Evolutionary conservation across 64 coral and sea anemone genomes (phyloP), one percentile per base, ranked within the genome.

Genomic region (Pocillopora verrucosa): DNA sequence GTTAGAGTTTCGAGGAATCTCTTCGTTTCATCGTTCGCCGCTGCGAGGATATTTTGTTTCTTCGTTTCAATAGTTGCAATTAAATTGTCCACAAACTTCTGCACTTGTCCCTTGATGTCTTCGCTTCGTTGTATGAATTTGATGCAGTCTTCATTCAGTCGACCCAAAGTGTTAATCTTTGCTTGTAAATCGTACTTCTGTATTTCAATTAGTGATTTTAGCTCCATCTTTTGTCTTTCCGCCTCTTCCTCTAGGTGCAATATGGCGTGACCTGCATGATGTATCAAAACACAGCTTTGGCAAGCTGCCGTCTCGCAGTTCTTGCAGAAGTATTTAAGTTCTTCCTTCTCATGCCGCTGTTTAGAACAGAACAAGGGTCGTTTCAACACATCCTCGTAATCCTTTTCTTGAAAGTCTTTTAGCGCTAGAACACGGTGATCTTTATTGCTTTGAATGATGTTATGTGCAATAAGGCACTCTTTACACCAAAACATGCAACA

Each of bases 401-500:
- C 85, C 56, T 74, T 60, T 7, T 87, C 85, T 25, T 72, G 62
- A 26, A 87, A 87, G 38, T 75, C 85, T 87, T 59, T 87, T 3
- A 87, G 65, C 69, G 85, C 72, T 22, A 75, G 34, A 16, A 84
- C 20, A 5, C 34, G 60, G 51, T 84, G 81, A 17, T 45, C 81
- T 74, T 74, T 62, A 41, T 65, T 73, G 38, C 67, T 11, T 34
- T 56, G 15, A 57, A 58, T 72, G 38, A 86, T 86, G 5, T 22
- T 73, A 65, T 62, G 26, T 56, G n/a, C 16, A 57, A 16, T n/a
- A 3, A 16, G 14, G 56, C 67, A 73, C 1, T 73, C 16, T 20
- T 65, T 30, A 72, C 63, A 56, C 34, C 56, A 25, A 34, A 86
- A 41, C 61, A 35, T 13, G 83, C 83, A 59, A 86, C 72, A 56